phyloP scores from a whole-genome alignment of 2,888 invertebrate species.

The Pycnomerus fuliginosus region DNA sequence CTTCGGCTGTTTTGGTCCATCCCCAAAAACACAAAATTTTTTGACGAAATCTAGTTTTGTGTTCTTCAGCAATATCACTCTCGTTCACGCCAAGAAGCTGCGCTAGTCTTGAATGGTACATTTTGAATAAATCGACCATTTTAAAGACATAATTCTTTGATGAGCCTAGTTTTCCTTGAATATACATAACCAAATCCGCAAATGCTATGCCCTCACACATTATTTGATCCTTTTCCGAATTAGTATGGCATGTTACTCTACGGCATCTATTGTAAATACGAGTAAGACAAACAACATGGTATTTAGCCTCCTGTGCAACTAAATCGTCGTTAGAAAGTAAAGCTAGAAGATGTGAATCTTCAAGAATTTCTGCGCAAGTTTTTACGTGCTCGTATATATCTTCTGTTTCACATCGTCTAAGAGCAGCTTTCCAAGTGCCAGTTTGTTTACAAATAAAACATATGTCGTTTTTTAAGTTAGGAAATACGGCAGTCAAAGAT shows the following conservation, averaged over 20 bases:
- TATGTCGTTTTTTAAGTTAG: neutral
- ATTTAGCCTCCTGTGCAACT: neutral
- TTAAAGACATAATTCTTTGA: neutral
- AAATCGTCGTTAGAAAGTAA: neutral
- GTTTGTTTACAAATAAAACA: neutral
- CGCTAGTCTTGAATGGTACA: neutral
- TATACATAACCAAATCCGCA: neutral
- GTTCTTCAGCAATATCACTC: neutral
- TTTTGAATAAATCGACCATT: neutral
- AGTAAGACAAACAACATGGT: neutral
- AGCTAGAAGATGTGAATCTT: neutral
- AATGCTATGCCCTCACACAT: neutral
- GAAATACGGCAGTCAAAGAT: neutral
- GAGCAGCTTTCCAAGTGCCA: neutral
- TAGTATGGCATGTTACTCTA: neutral
- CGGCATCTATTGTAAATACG: neutral
- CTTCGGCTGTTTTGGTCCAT: too few relatives aligned
- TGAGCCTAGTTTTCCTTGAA: neutral
- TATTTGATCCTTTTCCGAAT: neutral
- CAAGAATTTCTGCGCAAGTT: neutral
- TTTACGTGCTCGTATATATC: neutral
- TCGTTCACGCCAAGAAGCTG: neutral
- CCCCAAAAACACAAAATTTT: too few relatives aligned
- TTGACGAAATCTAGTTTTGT: neutral
- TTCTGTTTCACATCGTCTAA: neutral